Conservation (phyloP, 2,797 vertebrate species). For the Caiman crocodilus region DNA sequence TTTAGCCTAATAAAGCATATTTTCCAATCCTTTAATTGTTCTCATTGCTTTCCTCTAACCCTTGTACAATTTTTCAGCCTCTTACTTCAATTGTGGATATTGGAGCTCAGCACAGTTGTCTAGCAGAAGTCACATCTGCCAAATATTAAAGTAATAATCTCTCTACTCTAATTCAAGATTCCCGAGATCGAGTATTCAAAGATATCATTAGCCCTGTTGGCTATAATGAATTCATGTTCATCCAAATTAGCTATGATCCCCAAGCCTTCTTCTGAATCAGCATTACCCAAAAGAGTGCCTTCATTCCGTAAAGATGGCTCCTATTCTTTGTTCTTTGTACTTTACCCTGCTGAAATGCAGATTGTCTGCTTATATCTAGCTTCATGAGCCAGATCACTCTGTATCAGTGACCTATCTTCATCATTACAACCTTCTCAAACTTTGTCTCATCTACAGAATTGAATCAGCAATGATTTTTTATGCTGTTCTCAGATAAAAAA, state of each 20-base stretch:
- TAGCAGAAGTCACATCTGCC: neutral
- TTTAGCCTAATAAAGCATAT: neutral
- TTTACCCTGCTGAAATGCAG: neutral
- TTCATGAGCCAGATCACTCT: neutral
- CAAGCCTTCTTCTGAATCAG: neutral
- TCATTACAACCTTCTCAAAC: neutral
- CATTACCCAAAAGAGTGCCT: neutral
- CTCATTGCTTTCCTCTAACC: rapidly evolving
- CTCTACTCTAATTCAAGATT: neutral
- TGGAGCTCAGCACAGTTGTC: neutral
- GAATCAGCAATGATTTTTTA: neutral
- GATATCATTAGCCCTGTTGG: neutral
- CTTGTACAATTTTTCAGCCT: neutral
- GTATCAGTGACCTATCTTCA: neutral
- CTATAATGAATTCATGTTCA: neutral
- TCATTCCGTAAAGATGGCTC: neutral
- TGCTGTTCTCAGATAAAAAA: neutral
- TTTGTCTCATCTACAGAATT: neutral
- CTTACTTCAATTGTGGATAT: neutral
- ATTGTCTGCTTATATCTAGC: neutral
- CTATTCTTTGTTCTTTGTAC: neutral
- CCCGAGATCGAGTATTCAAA: neutral
- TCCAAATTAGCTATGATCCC: neutral
- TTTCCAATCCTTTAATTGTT: neutral
- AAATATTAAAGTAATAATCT: neutral